Percentiles rank a stretch among this genome's conserved stretches.
phyloP scores from a whole-genome alignment of 2,113 vertebrate genomes.

The Oryzias melastigma region DNA sequence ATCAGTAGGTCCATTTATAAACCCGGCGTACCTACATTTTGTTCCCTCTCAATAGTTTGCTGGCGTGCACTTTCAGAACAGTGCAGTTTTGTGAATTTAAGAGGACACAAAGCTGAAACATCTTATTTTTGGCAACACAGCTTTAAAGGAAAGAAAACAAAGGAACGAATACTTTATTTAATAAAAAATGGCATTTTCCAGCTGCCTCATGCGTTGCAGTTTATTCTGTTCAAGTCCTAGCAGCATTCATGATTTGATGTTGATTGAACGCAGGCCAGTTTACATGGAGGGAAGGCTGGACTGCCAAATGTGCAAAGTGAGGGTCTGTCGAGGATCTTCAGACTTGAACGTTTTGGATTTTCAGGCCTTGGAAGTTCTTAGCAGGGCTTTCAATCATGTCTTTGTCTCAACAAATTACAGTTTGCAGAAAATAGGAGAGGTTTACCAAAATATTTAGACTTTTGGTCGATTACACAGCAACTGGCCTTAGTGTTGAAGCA shows the following conservation, averaged over 20 bases:
- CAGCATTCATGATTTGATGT: neutral
- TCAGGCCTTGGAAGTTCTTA: no score
- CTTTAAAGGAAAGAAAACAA: neutral
- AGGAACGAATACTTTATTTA: conserved; percentile 6
- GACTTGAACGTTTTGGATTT: no score
- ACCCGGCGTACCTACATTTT: conserved; percentile 50
- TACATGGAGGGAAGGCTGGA: no score
- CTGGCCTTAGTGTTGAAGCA: no score
- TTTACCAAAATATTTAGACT: no score
- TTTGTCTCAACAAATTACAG: no score
- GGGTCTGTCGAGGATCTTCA: no score
- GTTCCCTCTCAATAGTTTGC: conserved; percentile 37
- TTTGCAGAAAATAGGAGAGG: no score
- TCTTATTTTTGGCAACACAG: conserved; percentile 5
- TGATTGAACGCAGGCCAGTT: neutral
- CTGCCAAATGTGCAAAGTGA: no score
- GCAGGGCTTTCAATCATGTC: no score
- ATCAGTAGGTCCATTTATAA: conserved; percentile 63
- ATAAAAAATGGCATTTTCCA: neutral
- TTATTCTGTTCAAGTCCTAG: neutral
- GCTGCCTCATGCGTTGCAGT: neutral
- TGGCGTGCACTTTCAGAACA: conserved; percentile 27
- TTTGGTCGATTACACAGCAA: no score
- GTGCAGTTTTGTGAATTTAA: conserved; percentile 32
- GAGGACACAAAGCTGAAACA: conserved; percentile 8